Percentiles rank a stretch among this genome's conserved stretches.
phyloP scores from a whole-genome alignment of 2,888 invertebrate genomes.

The Stramonita haemastoma region DNA sequence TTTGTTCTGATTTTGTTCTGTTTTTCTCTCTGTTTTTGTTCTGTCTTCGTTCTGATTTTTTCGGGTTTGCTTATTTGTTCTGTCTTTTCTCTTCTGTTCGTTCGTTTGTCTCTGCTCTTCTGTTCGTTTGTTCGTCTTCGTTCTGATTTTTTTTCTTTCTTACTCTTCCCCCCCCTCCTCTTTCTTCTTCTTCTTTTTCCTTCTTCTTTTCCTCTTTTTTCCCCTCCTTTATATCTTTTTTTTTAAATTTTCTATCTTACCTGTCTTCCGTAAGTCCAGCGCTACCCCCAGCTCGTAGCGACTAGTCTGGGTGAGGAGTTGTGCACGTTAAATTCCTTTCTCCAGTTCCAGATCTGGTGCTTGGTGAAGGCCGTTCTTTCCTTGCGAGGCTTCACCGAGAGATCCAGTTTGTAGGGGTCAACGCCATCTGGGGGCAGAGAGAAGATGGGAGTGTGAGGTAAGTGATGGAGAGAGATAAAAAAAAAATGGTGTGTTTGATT shows the following conservation, averaged over 20 bases:
- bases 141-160: no score
- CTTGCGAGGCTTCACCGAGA: slow-evolving; percentile 80
- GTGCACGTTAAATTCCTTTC: slow-evolving; percentile 88
- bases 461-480: not conserved
- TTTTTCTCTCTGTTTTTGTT: no score
- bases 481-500: not conserved
- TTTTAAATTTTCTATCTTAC: slow-evolving; percentile 73
- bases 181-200: no score
- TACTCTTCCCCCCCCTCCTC: no score
- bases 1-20: no score
- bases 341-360: slow-evolving; percentile 90
- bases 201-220: no score
- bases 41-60: no score
- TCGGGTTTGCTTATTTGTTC: no score
- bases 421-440: slow-evolving; percentile 43
- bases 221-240: no score
- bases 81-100: no score
- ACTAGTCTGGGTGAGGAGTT: slow-evolving; percentile 93
- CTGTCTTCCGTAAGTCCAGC: slow-evolving; percentile 94
- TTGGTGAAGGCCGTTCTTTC: slow-evolving; percentile 96
- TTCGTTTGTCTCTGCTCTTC: no score
- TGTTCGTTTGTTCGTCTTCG: no score
- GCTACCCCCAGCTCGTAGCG: slow-evolving; percentile 96
- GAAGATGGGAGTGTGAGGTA: not conserved
- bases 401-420: slow-evolving; percentile 66